Percentiles rank a stretch among this genome's conserved stretches.
Evolutionary conservation across 2,113 vertebrate genomes (phyloP).

Genomic region (Toxostoma redivivum): DNA sequence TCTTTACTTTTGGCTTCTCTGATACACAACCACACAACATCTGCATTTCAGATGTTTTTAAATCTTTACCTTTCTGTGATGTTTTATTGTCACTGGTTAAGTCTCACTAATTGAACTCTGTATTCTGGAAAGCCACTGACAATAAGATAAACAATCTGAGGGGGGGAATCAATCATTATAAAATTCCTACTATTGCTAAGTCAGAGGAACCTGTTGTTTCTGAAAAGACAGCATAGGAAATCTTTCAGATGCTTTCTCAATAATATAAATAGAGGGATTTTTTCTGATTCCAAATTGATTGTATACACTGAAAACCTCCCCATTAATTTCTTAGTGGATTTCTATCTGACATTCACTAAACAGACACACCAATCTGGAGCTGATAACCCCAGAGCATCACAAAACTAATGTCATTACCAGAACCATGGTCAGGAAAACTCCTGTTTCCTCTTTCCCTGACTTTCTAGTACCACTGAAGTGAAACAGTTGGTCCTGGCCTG

Average conservation of each 20-base stretch:
- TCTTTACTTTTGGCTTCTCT: not conserved
- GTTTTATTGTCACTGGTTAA: not conserved
- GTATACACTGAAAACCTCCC: not conserved
- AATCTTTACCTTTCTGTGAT: not conserved
- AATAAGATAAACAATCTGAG: not conserved
- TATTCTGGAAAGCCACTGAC: not conserved
- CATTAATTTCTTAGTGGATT: not conserved
- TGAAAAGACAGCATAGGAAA: not conserved
- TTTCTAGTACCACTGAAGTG: not conserved
- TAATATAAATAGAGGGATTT: not conserved
- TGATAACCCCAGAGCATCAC: not conserved
- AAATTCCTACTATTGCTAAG: not conserved
- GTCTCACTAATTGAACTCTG: not conserved
- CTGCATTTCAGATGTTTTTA: not conserved
- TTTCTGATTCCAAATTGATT: not conserved
- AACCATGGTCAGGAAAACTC: rapidly evolving
- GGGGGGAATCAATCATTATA: not conserved
- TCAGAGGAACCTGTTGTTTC: not conserved
- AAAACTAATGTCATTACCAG: not conserved
- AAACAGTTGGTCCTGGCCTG: not conserved
- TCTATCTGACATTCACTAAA: not conserved
- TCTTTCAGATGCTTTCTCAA: not conserved
- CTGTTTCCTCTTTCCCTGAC: not conserved
- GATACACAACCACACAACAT: not conserved
- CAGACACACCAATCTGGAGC: not conserved